Base-by-base conservation (phyloP, 2,797 vertebrate genomes). In the Lepilemur septentrionalis region DNA sequence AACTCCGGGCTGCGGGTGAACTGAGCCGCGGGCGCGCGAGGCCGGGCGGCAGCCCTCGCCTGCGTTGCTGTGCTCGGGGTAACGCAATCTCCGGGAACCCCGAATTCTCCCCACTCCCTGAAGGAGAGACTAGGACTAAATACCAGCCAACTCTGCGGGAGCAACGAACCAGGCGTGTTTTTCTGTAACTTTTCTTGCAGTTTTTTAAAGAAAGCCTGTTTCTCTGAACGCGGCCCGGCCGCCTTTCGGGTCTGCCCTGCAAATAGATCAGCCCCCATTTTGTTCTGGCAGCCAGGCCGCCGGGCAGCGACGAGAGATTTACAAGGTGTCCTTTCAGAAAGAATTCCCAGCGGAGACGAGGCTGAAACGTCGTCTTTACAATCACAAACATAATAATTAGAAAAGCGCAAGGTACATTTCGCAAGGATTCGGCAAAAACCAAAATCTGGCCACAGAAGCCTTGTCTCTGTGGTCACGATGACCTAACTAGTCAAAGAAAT, bases 241-340 rank as follows among this genome's bases (percentile, higher is more conserved):
- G 88, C 82, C 65, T 78, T 38, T 79, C 57, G 23, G 78, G 18
- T 35, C 55, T 2, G 22, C 67, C 65, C 17, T 82, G 57, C 28
- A 72, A 75, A 65, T n/a, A 80, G 55, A 91, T 90, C 48, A 94
- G 95, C 78, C 92, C 97, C 97, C 93, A 96, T 98, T 98, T 98
- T 98, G 97, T 93, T 96, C 96, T 38, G 67, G 89, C 84, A 32
- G 73, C 91, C 59, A 87, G 97, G 96, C 95, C 96, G 93, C 96
- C 78, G 23, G 81, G 97, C 94, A 93, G 93, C 95, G 91, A 73
- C 83, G 96, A 98, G 92, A 98, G 97, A 98, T 98, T 98, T 97
- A 97, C 97, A 98, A 98, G 96, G 97, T 93, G 67, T 94, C 97
- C 97, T 98, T 98, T 98, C 96, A 93, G 83, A 98, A 89, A 96